phyloP scores from a whole-genome alignment of 53 echinoderm and acorn worm species.

The Holothuria leucospilota region DNA sequence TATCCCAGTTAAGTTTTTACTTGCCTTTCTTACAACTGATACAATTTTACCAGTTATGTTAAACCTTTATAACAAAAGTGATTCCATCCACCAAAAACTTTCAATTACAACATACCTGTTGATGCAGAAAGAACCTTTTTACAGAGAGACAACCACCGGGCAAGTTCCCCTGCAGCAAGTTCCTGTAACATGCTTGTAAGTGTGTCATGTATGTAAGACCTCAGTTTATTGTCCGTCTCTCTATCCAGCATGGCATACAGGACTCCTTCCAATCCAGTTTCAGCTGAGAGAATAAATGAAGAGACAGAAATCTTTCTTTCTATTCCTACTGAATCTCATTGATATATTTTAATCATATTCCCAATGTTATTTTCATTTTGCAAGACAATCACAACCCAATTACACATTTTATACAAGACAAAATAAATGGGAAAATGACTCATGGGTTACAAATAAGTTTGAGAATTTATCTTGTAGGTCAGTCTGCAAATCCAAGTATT shows the following conservation, averaged over 20 bases:
- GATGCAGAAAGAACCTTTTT: conserved; percentile 93
- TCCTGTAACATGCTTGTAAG: conserved; percentile 97
- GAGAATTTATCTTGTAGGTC: no score
- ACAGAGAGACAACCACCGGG: conserved; percentile 83
- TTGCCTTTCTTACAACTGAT: no score
- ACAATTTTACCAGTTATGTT: no score
- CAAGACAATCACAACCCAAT: neutral
- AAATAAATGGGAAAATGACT: no score
- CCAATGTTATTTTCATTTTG: no score
- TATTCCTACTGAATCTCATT: neutral
- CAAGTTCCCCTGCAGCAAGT: conserved; percentile 79
- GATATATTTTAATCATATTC: neutral
- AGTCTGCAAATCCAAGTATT: no score
- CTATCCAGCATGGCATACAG: conserved; percentile 94
- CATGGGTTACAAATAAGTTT: no score
- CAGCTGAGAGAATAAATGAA: conserved; percentile 37
- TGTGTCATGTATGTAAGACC: conserved; percentile 91
- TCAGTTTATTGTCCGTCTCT: conserved; percentile 83
- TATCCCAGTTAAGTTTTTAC: no score
- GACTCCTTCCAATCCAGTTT: conserved; percentile 89
- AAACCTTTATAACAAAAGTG: no score
- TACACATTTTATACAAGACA: no score
- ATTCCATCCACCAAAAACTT: no score
- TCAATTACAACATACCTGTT: conserved; percentile 64
- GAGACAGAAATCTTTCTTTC: neutral